Percentiles rank a stretch among this genome's conserved stretches.
Conservation (phyloP, 2,113 vertebrate species). For the Oreochromis aureus region DNA sequence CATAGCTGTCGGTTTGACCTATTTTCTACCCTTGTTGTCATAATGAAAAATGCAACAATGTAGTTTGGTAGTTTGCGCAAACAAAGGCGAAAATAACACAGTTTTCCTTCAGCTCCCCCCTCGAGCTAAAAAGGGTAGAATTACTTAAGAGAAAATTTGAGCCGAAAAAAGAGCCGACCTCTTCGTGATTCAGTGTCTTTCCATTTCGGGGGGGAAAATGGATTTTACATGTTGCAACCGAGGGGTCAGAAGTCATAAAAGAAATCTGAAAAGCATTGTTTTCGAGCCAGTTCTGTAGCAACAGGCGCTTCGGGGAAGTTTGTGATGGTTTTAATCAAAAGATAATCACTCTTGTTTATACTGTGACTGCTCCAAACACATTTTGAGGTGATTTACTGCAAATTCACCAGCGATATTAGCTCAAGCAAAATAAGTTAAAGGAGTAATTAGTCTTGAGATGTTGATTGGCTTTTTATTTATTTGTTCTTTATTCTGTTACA, state of each 20-base stretch:
- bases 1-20: neutral
- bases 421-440: neutral
- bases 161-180: neutral
- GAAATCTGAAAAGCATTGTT: neutral
- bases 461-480: neutral
- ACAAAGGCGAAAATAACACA: neutral
- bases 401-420: neutral
- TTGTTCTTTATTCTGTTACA: neutral
- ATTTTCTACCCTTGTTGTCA: neutral
- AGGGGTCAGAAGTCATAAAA: neutral
- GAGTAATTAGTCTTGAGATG: slow-evolving; percentile 17
- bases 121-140: neutral
- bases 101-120: neutral
- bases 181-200: neutral
- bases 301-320: neutral
- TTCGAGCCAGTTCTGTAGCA: neutral
- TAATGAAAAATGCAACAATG: neutral
- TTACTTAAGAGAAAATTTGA: neutral
- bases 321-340: neutral
- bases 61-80: neutral
- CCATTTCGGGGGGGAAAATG: neutral
- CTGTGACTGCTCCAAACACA: neutral
- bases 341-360: neutral
- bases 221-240: neutral
- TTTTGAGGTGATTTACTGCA: neutral